These are phyloP conservation scores for Tipula lateralis DNA, from an alignment of 2,888 invertebrate genomes.

Conservation along the genomic window DNA sequence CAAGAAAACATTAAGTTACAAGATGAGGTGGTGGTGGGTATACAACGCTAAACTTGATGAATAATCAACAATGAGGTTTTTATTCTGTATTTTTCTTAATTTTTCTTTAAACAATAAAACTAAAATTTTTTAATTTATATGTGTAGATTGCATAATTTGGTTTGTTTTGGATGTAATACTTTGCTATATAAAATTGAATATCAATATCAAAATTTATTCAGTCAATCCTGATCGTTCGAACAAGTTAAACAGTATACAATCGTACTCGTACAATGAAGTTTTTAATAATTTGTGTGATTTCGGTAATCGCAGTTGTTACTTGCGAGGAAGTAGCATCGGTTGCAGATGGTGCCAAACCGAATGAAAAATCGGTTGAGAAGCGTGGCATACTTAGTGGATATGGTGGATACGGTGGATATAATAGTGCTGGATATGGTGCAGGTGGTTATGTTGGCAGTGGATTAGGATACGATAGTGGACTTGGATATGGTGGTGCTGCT, in stretches of 20 bases:
- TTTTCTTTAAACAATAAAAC: not conserved
- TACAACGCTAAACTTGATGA: not conserved
- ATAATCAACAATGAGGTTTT: slow-evolving; percentile 11
- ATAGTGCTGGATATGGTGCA: not conserved
- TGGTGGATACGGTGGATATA: not conserved
- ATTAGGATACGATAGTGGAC: not conserved
- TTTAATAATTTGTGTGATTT: not conserved
- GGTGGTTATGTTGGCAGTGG: not conserved
- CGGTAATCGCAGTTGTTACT: not conserved
- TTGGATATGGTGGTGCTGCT: not conserved
- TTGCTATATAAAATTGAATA: slow-evolving; percentile 4
- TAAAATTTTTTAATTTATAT: not conserved
- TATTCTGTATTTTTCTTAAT: not conserved
- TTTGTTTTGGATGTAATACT: not conserved
- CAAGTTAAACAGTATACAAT: not conserved
- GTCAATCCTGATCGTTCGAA: not conserved
- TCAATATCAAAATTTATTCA: not conserved
- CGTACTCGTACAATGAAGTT: not conserved
- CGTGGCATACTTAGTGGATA: not conserved
- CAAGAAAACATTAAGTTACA: not conserved
- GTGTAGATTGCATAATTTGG: not conserved
- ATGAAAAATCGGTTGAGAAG: not conserved
- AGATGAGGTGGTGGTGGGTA: slow-evolving; percentile 5
- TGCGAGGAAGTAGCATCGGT: not conserved
- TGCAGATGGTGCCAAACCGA: not conserved